Base-by-base conservation (phyloP, 2,888 invertebrate genomes). In the Timema podura region DNA sequence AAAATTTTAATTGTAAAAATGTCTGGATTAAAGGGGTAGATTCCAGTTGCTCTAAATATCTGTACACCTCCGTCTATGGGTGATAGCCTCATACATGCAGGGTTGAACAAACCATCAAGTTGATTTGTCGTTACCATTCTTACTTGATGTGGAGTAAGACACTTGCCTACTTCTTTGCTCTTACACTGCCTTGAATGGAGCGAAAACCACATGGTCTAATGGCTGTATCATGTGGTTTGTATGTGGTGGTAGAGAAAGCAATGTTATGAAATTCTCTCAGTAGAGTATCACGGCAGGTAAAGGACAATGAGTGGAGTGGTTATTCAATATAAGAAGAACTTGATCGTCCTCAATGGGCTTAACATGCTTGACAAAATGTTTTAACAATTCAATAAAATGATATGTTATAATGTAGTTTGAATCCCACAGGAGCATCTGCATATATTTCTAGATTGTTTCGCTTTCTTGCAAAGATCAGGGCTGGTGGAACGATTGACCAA, bases 141-240 rank as follows among this genome's bases (percentile, higher is more conserved):
- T 47, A 57, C 68, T 16, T 47, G 61, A 68, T 68, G 44, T n/a
- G 45, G 9, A n/a, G 16, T 15, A 11, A 59, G 13, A 45, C 57
- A 68, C 59, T 68, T 59, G 51, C 47, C 68, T 59, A 47, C 59
- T 47, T 61, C 15, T 51, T 51, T n/a, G 30, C 5, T 48, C 47
- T 10, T 68, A 59, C 7, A 30, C 10, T 46, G 54, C 48, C 30
- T 68, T 59, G 7, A 68, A 47, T 16, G 16, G 59, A 7, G 47
- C 59, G 47, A 59, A 68, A 15, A 68, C 44, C 47, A 30, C 59
- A 11, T 15, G 57, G 47, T 75, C 74, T 10, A 75, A 65, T 45
- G 74, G 74, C 48, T 74, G 74, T 46, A 67, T 69, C 61, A 67
- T 71, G 69, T 75, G 71, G 64, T 70, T 72, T 30, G 71, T 67